Conservation (phyloP, 2,797 vertebrate species). For the Hephaestus fuliginosus region DNA sequence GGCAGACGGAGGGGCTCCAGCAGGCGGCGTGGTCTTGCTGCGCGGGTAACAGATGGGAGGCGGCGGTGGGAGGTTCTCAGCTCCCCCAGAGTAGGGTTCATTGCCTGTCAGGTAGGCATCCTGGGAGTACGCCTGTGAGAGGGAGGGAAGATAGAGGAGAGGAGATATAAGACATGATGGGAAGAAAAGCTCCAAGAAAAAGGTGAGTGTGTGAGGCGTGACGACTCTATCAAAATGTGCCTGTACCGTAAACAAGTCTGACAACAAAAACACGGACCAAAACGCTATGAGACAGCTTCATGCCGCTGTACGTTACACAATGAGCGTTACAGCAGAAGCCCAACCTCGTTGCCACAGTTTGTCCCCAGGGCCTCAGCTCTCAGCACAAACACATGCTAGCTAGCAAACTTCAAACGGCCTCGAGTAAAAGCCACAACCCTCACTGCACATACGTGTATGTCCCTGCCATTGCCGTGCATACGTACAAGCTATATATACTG, state of each 20-base stretch:
- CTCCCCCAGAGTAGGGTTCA: conserved; percentile 92
- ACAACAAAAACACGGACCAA: conserved; percentile 21
- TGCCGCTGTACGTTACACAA: conserved; percentile 39
- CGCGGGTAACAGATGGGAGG: conserved; percentile 93
- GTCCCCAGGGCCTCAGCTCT: conserved; percentile 55
- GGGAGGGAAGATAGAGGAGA: conserved; percentile 14
- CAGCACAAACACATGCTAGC: conserved; percentile 60
- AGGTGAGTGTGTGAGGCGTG: conserved; percentile 12
- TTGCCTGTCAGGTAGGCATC: conserved; percentile 98
- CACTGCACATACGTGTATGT: conserved; percentile 29
- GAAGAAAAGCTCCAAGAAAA: conserved; percentile 14
- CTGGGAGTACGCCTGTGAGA: conserved; percentile 93
- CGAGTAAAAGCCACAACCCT: conserved; percentile 56
- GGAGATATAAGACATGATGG: conserved; percentile 16
- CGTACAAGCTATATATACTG: conserved; percentile 26
- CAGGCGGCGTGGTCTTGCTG: conserved; percentile 85
- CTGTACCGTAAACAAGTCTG: conserved; percentile 41
- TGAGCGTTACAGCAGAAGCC: conserved; percentile 36
- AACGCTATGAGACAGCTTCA: conserved; percentile 21
- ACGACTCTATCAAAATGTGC: conserved; percentile 14
- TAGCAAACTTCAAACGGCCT: conserved; percentile 55
- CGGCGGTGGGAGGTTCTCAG: conserved; percentile 93
- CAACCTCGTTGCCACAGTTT: conserved; percentile 40
- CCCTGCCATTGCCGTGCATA: conserved; percentile 20
- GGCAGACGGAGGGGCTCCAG: conserved; percentile 66